Evolutionary conservation across 2,113 vertebrate genomes (phyloP).

Genomic region (Alouatta palliata): DNA sequence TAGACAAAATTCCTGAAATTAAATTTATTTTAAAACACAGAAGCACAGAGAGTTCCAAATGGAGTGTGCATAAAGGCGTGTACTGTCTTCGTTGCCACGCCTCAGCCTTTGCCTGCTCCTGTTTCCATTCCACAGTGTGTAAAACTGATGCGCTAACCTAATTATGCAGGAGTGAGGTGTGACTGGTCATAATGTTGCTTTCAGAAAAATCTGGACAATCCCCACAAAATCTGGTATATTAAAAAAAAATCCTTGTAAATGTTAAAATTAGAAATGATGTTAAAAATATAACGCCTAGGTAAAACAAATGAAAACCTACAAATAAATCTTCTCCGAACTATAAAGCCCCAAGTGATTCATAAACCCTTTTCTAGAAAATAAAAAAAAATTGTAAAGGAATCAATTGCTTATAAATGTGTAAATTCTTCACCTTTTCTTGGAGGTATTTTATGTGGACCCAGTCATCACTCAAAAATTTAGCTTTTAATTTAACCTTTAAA

Average conservation of each 20-base stretch:
- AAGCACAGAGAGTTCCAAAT: background rate
- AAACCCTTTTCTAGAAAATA: conserved; percentile 49
- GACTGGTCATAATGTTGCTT: background rate
- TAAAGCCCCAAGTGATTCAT: conserved; percentile 24
- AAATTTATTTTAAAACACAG: background rate
- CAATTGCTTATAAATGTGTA: conserved; percentile 57
- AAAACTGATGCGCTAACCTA: background rate
- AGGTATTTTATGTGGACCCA: conserved; percentile 36
- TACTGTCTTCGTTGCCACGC: background rate
- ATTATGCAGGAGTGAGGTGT: background rate
- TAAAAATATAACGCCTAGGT: background rate
- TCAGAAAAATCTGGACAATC: conserved; percentile 15
- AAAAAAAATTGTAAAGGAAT: conserved; percentile 45
- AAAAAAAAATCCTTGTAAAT: background rate
- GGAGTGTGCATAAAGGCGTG: background rate
- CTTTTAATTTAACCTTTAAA: conserved; percentile 55
- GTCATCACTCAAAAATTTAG: conserved; percentile 50
- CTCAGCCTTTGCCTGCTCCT: background rate
- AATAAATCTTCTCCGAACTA: conserved; percentile 40
- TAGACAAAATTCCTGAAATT: background rate
- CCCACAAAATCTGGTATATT: background rate
- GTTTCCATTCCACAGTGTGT: background rate
- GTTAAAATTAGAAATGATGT: conserved; percentile 31
- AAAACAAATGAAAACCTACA: conserved; percentile 40
- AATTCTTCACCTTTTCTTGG: conserved; percentile 53